Percentiles rank a stretch among this genome's conserved stretches.
Conservation (phyloP, 2,113 vertebrate genomes). For the Lethenteron reissneri region DNA sequence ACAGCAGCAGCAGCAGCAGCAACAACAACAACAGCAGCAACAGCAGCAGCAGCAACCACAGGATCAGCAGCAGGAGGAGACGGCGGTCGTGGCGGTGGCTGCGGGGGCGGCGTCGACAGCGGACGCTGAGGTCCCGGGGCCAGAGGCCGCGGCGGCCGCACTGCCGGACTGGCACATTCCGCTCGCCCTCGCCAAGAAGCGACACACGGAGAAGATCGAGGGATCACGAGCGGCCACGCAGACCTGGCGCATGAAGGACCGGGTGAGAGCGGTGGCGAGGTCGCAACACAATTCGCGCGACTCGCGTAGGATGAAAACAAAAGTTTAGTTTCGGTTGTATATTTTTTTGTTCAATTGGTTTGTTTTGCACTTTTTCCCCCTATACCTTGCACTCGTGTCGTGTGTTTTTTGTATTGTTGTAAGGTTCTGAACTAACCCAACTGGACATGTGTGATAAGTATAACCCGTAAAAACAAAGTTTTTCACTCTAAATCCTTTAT, state of each 20-base stretch:
- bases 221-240: constrained; percentile 87
- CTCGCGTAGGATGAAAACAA: too few relatives aligned
- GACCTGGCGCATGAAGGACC: constrained; percentile 98
- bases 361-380: background rate
- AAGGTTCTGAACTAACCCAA: constrained; percentile 8
- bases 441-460: too few relatives aligned
- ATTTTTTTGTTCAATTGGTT: constrained; percentile 12
- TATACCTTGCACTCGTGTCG: background rate
- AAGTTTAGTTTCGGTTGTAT: too few relatives aligned
- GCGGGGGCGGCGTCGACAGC: background rate
- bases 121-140: background rate
- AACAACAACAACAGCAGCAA: background rate
- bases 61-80: background rate
- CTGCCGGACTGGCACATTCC: constrained; percentile 65
- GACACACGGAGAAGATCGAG: constrained; percentile 95
- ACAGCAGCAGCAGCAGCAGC: background rate
- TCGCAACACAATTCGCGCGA: constrained; percentile 8
- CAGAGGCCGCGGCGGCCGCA: background rate
- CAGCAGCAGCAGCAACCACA: background rate
- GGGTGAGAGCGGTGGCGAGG: constrained; percentile 29
- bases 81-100: background rate
- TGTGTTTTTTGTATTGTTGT: background rate
- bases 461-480: too few relatives aligned
- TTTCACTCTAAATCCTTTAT: too few relatives aligned
- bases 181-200: constrained; percentile 82